Evolutionary conservation across 1,140 invertebrate species (phyloP), one percentile per base, ranked within the genome.

Genomic region (Neodiprion pinetum): DNA sequence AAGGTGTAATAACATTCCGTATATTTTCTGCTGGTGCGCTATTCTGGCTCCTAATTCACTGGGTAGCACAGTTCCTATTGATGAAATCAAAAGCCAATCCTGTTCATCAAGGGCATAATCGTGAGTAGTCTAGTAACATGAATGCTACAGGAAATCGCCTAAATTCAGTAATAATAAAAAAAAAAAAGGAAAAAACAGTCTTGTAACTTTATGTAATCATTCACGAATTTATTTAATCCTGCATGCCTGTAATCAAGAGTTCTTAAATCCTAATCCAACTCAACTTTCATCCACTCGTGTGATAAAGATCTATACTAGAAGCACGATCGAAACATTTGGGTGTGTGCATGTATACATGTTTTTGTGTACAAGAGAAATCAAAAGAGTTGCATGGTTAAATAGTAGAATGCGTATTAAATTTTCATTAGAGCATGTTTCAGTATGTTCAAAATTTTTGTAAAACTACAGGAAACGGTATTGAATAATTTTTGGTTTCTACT

Each of bases 11-110:
- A n/a, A 92, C 92, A 1, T 95, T 95, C 80, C 88, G 91, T 75
- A 90, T 92, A 73, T 96, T 94, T 83, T 94, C 94, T 3, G 88
- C 92, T 68, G 91, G 89, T 1, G 90, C 93, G 7, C 86, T 96
- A 48, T 80, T 93, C 1, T 90, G 90, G 72, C 90, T 93, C 77
- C 80, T 90, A 0, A 67, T 94, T 3, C 95, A 95, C 83, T 88
- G 91, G 73, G 77, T 90, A 11, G 77, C 91, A 48, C 92, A 93
- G 81, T 86, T 89, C 53, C 80, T 90, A 49, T 72, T 91, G 14
- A 81, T 82, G 53, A 86, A 82, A 80, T 73, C 81, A 0, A 84
- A 89, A 85, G 78, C 82, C 10, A 81, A 86, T 74, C 79, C 83
- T 9, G 73, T 84, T 61, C 81, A 86, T 77, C 82, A 84, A 79